Base-by-base conservation (phyloP, 2,113 vertebrate genomes). In the Prunella fulvescens region DNA sequence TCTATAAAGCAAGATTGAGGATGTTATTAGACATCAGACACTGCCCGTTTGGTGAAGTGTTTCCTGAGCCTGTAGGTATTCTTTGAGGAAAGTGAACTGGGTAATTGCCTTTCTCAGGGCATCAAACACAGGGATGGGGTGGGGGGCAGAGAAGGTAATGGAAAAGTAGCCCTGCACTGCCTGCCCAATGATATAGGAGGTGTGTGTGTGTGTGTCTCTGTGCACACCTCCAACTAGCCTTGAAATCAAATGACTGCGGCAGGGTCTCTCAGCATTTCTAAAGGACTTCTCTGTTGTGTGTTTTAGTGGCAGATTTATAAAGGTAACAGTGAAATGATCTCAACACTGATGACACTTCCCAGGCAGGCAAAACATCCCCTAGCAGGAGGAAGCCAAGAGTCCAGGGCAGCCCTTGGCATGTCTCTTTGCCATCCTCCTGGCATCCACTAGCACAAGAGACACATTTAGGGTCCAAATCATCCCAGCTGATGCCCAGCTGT, bases 101-200 rank as follows among this genome's bases (percentile, higher is more conserved):
- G 57, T 93, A 95, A 97, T 96, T 91, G 88, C 80, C 86, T 93
- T 96, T 97, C 69, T 92, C 57, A 69, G 88, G 56, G 81, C 89
- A 93, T 95, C 96, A 92, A 89, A 76, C 79, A 84, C 70, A 74
- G 67, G 25, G 78, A 81, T 70, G 35, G 44, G 19, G 8, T 11
- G 11, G 19, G 11, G 20, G n/a, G 6, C 40, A 76, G 70, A 79
- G 40, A n/a, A 3, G 45, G 37, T 29, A 77, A 93, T 77, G 86
- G 53, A 76, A 90, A 79, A 15, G 18, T n/a, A 69, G 23, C 7
- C 14, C 70, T 0, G 7, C 12, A 3, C 57, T 71, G n/a, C 24
- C 35, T 64, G 69, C 40, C 70, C 0, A 0, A 11, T 67, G 71
- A 23, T 60, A 60, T 3, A 76, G 57, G 65, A 29, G 33, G 23